These are phyloP conservation scores for Cichlasoma orientale DNA, from an alignment of 2,797 vertebrate genomes.

Conservation along the genomic window DNA sequence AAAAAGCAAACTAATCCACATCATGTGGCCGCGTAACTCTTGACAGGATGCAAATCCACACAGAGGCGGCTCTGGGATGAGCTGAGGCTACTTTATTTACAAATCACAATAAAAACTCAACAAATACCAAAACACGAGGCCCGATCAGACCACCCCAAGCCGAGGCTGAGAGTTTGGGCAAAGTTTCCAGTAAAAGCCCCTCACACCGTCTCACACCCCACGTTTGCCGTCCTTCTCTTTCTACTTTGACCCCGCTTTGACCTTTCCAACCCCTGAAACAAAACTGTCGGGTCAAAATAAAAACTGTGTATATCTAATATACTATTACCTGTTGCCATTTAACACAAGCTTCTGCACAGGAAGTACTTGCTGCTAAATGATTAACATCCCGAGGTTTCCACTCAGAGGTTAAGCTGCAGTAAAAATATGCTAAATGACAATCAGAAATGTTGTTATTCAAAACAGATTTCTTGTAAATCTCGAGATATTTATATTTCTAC, in stretches of 20 bases:
- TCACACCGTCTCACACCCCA: too few species aligned
- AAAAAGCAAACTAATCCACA: constrained; percentile 12
- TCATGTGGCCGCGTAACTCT: not conserved
- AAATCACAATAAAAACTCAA: constrained; percentile 26
- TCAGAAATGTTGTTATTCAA: not conserved
- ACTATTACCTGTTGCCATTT: not conserved
- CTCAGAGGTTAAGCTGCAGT: not conserved
- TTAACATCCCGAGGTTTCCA: not conserved
- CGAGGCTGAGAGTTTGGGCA: not conserved
- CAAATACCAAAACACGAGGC: not conserved
- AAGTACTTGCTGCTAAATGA: not conserved
- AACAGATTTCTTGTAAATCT: not conserved
- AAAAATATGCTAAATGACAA: not conserved
- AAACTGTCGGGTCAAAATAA: not conserved
- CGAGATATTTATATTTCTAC: not conserved
- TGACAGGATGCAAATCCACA: constrained; percentile 38
- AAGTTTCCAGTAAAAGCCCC: not conserved
- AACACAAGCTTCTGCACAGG: not conserved
- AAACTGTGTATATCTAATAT: not conserved
- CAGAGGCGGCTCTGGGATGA: constrained; percentile 1
- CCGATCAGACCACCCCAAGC: not conserved
- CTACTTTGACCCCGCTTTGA: not conserved
- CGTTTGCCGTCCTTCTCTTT: not conserved
- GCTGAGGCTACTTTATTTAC: constrained; percentile 24
- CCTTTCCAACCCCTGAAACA: not conserved